Conservation (phyloP, 2,888 invertebrate genomes). For the Phasia obesa region DNA sequence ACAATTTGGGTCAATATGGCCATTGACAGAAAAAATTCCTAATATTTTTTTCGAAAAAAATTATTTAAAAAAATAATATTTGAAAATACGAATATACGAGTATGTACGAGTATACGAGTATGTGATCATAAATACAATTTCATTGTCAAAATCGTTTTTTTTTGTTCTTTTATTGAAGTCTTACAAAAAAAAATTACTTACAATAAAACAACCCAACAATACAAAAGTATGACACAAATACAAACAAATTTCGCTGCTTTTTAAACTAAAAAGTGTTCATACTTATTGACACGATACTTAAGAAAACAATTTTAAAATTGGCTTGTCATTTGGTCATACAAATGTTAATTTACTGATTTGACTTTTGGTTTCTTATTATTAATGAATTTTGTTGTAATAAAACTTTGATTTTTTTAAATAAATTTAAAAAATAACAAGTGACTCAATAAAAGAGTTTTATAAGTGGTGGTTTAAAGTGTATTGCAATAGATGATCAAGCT, state of each 20-base stretch:
- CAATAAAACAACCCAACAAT: not conserved
- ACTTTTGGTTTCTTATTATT: conserved; percentile 9
- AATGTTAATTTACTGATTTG: conserved; percentile 35
- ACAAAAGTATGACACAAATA: not conserved
- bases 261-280: conserved; percentile 17
- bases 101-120: not conserved
- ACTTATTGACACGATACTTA: conserved; percentile 52
- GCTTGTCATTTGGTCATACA: conserved; percentile 37
- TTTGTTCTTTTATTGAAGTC: too few relatives aligned
- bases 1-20: not conserved
- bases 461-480: conserved; percentile 33
- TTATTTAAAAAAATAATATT: not conserved
- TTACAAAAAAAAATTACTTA: too few relatives aligned
- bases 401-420: not conserved
- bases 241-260: conserved; percentile 3
- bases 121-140: conserved; percentile 11
- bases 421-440: conserved; percentile 24
- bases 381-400: not conserved
- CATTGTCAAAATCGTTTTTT: conserved; percentile 54
- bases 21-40: not conserved
- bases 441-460: conserved; percentile 7
- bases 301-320: conserved; percentile 30
- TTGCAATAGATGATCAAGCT: too few relatives aligned
- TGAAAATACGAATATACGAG: too few relatives aligned
- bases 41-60: not conserved